Conservation (phyloP, 2,113 vertebrate genomes). For the Poeciliopsis retropinna region DNA sequence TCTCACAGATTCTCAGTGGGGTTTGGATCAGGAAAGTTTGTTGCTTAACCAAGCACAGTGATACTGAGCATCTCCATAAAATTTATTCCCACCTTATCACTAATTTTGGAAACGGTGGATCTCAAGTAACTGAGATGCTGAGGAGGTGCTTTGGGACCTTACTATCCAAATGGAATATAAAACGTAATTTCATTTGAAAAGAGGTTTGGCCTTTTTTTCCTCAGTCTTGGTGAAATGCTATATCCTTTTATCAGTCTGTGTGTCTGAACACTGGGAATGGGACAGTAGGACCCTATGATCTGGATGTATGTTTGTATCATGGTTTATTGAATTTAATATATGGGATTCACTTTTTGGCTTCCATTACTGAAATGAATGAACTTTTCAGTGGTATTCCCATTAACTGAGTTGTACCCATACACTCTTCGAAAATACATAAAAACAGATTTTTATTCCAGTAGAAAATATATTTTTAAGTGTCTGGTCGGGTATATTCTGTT, state of each 20-base stretch:
- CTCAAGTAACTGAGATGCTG: neutral
- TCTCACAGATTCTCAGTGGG: too few relatives aligned
- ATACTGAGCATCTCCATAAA: too few relatives aligned
- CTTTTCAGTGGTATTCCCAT: neutral
- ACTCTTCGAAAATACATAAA: neutral
- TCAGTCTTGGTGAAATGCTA: neutral
- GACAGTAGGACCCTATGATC: neutral
- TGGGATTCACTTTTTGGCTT: too few relatives aligned
- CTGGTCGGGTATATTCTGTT: neutral
- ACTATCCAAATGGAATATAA: neutral
- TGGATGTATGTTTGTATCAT: neutral
- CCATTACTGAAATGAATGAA: too few relatives aligned
- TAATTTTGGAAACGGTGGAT: too few relatives aligned
- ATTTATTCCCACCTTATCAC: too few relatives aligned
- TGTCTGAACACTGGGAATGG: neutral
- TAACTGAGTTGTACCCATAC: neutral
- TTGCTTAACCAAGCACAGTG: too few relatives aligned
- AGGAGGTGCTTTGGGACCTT: neutral
- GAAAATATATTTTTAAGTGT: slow-evolving; percentile 7
- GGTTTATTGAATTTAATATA: too few relatives aligned
- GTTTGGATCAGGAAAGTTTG: too few relatives aligned
- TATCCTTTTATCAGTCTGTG: neutral
- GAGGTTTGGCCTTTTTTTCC: neutral
- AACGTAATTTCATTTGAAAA: neutral
- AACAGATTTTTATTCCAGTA: neutral